phyloP scores from a whole-genome alignment of 2,888 invertebrate species.

The Meghimatium bilineatum region DNA sequence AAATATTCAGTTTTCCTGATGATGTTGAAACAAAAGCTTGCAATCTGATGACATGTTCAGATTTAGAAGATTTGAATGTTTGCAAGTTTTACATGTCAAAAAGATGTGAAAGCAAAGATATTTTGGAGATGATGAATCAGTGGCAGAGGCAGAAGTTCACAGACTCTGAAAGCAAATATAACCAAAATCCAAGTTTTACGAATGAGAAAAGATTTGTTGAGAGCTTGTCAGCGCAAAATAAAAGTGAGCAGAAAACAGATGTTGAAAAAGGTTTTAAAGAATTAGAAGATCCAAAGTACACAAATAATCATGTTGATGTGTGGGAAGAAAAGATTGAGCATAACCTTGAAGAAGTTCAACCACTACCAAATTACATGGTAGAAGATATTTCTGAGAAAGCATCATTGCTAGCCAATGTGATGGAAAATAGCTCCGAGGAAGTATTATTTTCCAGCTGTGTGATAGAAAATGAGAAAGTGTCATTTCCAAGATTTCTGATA shows the following conservation, averaged over 20 bases:
- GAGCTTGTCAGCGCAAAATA: neutral
- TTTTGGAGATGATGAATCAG: neutral
- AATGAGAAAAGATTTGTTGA: neutral
- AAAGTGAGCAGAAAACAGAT: too few relatives aligned
- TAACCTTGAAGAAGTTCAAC: neutral
- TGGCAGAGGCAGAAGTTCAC: neutral
- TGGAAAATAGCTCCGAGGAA: neutral
- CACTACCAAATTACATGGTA: neutral
- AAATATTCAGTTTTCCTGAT: neutral
- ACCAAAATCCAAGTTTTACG: too few relatives aligned
- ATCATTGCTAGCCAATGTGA: neutral
- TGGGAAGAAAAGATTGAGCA: neutral
- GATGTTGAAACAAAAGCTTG: constrained; percentile 7
- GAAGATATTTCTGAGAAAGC: neutral
- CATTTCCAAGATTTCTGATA: neutral
- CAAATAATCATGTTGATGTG: neutral
- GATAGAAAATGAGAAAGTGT: too few relatives aligned
- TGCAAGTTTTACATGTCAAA: neutral
- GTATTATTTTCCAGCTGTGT: too few relatives aligned
- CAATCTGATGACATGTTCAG: neutral
- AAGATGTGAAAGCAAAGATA: constrained; percentile 29
- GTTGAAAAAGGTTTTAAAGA: neutral
- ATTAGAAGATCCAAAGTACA: neutral
- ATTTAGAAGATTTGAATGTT: constrained; percentile 8
- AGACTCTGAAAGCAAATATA: neutral